A percentile compares a stretch with the other conserved stretches of the same genome.
phyloP scores from a whole-genome alignment of 2,113 vertebrate species.

The Lutjanus erythropterus region DNA sequence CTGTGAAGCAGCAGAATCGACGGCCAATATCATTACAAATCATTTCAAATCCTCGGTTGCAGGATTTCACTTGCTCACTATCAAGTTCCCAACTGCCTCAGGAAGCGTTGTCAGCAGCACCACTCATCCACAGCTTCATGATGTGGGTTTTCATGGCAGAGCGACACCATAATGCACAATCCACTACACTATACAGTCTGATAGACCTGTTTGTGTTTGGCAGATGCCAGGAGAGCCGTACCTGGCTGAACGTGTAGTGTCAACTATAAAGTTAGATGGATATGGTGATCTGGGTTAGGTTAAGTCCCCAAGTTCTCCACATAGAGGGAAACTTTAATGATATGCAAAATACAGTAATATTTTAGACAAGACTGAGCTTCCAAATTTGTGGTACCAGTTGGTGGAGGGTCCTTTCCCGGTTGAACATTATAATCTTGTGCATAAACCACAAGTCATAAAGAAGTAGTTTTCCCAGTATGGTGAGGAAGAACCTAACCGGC shows the following conservation, averaged over 20 bases:
- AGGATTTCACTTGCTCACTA: too few relatives aligned
- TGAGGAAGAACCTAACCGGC: not conserved
- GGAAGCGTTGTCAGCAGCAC: too few relatives aligned
- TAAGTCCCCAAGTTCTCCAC: not conserved
- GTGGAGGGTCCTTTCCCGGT: not conserved
- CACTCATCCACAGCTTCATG: too few relatives aligned
- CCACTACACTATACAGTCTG: not conserved
- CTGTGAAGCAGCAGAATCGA: too few relatives aligned
- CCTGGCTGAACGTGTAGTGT: too few relatives aligned
- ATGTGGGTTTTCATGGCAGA: too few relatives aligned
- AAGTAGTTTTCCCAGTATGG: not conserved
- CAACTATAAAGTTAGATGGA: not conserved
- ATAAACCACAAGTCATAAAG: not conserved
- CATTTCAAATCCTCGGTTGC: too few relatives aligned
- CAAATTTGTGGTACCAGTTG: not conserved
- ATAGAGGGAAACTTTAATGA: not conserved
- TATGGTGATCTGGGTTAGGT: not conserved
- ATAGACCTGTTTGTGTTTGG: not conserved
- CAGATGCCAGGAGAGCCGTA: not conserved
- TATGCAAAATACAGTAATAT: not conserved
- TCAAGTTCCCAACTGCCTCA: too few relatives aligned
- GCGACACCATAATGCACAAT: too few relatives aligned
- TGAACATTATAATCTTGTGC: not conserved
- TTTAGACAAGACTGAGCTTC: not conserved
- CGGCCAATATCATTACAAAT: too few relatives aligned